Conservation (phyloP, 2,888 invertebrate species). For the Notocelia uddmanniana region DNA sequence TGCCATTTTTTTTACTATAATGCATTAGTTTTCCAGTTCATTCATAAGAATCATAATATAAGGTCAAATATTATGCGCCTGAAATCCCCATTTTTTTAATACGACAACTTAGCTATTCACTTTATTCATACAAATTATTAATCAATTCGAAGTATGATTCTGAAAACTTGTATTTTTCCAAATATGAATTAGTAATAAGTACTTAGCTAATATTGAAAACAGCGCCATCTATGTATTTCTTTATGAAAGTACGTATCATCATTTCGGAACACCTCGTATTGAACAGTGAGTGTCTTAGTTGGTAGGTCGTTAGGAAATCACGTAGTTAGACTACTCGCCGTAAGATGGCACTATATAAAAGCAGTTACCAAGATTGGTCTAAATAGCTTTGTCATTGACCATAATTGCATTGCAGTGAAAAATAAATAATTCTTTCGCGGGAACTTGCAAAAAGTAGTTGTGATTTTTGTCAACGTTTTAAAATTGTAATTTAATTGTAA, state of each 20-base stretch:
- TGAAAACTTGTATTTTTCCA: too few relatives aligned
- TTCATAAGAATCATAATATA: too few relatives aligned
- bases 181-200: too few relatives aligned
- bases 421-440: too few relatives aligned
- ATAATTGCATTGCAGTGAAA: too few relatives aligned
- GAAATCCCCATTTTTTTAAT: not conserved
- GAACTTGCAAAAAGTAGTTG: too few relatives aligned
- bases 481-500: too few relatives aligned
- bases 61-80: conserved; percentile 15
- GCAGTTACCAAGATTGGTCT: too few relatives aligned
- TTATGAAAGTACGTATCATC: not conserved
- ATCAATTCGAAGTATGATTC: not conserved
- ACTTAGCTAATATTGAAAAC: not conserved
- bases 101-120: not conserved
- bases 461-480: too few relatives aligned
- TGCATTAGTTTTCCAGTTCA: conserved; percentile 2
- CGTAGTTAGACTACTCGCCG: conserved; percentile 1
- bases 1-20: not conserved
- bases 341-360: not conserved
- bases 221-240: conserved; percentile 1
- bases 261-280: too few relatives aligned
- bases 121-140: not conserved
- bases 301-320: too few relatives aligned
- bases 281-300: not conserved
- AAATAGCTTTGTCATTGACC: too few relatives aligned